Percentiles rank a stretch among this genome's conserved stretches.
These are phyloP conservation scores for Bubo bubo DNA, from an alignment of 2,113 vertebrate species.

Conservation along the genomic window DNA sequence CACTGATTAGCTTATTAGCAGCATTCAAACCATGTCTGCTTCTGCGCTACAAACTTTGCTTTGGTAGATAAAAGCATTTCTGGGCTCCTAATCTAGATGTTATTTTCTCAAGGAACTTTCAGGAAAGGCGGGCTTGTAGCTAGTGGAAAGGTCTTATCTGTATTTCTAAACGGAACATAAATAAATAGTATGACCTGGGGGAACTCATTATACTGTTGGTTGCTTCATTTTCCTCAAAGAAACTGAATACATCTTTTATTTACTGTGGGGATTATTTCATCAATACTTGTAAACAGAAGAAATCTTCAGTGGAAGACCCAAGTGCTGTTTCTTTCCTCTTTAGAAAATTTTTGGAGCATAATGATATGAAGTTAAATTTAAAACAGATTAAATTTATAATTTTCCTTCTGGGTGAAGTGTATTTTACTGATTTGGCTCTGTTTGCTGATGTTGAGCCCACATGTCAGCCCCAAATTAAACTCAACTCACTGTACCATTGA, in stretches of 20 bases:
- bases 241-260: neutral
- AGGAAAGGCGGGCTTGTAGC: neutral
- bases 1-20: neutral
- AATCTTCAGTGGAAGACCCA: neutral
- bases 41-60: neutral
- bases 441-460: neutral
- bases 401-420: neutral
- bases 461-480: neutral
- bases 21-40: neutral
- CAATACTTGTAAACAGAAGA: neutral
- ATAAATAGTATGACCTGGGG: neutral
- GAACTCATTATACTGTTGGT: neutral
- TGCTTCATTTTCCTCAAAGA: neutral
- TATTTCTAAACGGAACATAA: neutral
- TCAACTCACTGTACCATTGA: neutral
- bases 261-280: neutral
- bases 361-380: neutral
- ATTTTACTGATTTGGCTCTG: neutral
- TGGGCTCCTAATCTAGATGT: neutral
- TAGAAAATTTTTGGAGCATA: neutral
- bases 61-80: neutral
- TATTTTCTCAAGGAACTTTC: neutral
- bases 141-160: neutral
- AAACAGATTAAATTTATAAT: neutral
- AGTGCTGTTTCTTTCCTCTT: neutral